Evolutionary conservation across 1,140 invertebrate species (phyloP).

Genomic region (Polypedilum pembai): DNA sequence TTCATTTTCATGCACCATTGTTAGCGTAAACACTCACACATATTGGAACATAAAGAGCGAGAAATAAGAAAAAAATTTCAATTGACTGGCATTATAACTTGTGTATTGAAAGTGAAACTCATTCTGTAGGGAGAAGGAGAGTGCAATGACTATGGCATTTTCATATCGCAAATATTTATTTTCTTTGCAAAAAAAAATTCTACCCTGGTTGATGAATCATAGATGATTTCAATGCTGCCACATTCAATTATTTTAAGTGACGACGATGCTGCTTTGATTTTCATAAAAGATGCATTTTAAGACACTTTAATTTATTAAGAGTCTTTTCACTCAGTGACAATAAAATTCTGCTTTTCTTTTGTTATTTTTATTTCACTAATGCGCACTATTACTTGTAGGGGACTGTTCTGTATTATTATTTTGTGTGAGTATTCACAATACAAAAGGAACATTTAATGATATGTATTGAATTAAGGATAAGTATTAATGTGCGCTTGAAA

Average conservation of each 20-base stretch:
- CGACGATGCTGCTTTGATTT: not conserved
- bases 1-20: not conserved
- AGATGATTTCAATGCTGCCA: not conserved
- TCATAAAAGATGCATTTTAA: constrained; percentile 13
- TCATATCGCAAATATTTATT: not conserved
- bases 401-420: too few relatives aligned
- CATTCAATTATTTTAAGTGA: constrained; percentile 13
- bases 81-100: not conserved
- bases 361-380: too few relatives aligned
- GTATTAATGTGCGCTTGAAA: constrained; percentile 5
- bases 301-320: not conserved
- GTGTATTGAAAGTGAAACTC: not conserved
- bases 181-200: not conserved
- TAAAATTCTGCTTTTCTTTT: too few relatives aligned
- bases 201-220: not conserved
- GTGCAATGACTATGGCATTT: not conserved
- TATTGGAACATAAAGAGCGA: too few relatives aligned
- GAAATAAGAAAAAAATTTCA: not conserved
- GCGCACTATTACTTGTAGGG: too few relatives aligned
- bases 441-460: constrained; percentile 9
- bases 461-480: constrained; percentile 14
- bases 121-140: not conserved
- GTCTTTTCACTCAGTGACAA: too few relatives aligned
- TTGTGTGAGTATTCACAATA: too few relatives aligned
- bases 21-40: not conserved